Conservation (phyloP, 2,888 invertebrate species). For the Lasius platythorax region DNA sequence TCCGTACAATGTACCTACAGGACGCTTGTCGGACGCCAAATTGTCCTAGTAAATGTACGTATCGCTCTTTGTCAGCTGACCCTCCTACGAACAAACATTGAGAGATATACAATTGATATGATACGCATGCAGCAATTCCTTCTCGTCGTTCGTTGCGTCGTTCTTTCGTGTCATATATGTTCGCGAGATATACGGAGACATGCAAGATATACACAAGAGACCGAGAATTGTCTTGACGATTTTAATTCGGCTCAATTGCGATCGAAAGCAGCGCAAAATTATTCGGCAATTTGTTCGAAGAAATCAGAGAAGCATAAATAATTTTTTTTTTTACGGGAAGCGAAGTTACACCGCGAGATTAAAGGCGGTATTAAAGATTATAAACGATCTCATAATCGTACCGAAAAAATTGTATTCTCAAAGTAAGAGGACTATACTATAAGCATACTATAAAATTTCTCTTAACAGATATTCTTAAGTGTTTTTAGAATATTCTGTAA, state of each 20-base stretch:
- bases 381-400: neutral
- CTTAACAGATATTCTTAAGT: no score
- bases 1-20: slow-evolving; percentile 75
- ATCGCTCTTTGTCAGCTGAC: slow-evolving; percentile 89
- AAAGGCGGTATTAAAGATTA: neutral
- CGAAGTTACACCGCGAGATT: neutral
- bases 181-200: neutral
- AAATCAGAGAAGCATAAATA: neutral
- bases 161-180: neutral
- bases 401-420: no score
- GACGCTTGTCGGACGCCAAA: slow-evolving; percentile 67
- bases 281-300: slow-evolving; percentile 3
- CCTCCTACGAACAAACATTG: slow-evolving; percentile 83
- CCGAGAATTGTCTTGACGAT: neutral
- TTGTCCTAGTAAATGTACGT: slow-evolving; percentile 93
- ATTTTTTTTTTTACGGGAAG: neutral
- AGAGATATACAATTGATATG: slow-evolving; percentile 72
- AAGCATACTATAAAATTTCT: no score
- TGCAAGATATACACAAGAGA: slow-evolving; percentile 6
- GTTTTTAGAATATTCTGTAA: no score
- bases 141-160: neutral
- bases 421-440: no score
- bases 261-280: neutral
- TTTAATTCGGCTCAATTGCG: neutral
- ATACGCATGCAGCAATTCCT: slow-evolving; percentile 20